Base-by-base conservation (phyloP, 2,113 vertebrate species). In the western clawed frog (Xenopus tropicalis) region DNA sequence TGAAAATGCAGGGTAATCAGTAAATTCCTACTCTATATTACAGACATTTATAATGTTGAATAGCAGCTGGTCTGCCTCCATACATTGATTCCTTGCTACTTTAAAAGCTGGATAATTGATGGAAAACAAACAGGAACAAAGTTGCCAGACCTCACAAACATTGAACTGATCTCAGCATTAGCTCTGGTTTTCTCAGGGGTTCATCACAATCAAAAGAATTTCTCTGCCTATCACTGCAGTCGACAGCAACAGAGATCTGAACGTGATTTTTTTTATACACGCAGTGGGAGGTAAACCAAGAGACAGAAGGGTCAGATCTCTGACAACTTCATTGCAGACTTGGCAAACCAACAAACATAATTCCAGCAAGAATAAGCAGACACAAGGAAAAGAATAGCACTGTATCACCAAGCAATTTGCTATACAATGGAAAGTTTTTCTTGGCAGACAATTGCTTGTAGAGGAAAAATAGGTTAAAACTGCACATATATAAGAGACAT, bases 41-140 rank as follows among this genome's bases (percentile, higher is more conserved):
- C 42, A 48, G 56, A 21, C 20, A 58, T 11, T 58, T 21, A 58
- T 11, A 51, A 21, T 65, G 71, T 68, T 61, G 56, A 61, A 59
- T 58, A 48, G 22, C 52, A 61, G 64, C 52, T 67, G 64, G n/a
- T 61, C 42, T 67, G 64, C 51, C 57, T 74, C 21, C 13, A 56
- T n/a, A 37, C 72, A 74, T 74, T 61, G 72, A 68, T 74, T 74
- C 54, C 20, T 61, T 67, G 56, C 56, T 74, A 52, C 65, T 52
- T 68, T 74, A 74, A 66, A 74, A 74, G 63, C 63, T 61, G 37
- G 56, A 65, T 74, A 74, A 74, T 74, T 67, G 72, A 74, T 74
- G 65, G 72, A 74, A 74, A 74, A 68, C 43, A 74, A 74, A 74
- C 72, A 74, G 56, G 20, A 17, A 56, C 56, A 74, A 57, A 56